phyloP scores from a whole-genome alignment of 2,113 vertebrate species.

The Bungarus multicinctus region DNA sequence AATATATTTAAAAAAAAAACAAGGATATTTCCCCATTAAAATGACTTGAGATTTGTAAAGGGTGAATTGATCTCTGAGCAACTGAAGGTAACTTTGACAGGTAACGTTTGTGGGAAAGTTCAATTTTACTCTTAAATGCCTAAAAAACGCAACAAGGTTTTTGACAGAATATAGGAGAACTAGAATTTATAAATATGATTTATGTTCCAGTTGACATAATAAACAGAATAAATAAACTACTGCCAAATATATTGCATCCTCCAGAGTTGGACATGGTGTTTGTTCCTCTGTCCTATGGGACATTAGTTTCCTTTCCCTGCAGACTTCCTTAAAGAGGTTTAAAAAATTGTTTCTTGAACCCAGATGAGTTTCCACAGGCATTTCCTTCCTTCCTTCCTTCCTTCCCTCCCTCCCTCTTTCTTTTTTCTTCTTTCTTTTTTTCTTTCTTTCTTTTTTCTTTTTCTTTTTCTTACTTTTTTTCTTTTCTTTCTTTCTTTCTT shows the following conservation, averaged over 20 bases:
- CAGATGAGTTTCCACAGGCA: not conserved
- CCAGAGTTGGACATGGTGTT: not conserved
- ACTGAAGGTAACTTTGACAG: not conserved
- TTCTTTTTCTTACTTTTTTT: too few relatives aligned
- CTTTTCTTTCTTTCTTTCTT: too few relatives aligned
- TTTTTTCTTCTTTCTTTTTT: too few relatives aligned
- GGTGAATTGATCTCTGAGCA: not conserved
- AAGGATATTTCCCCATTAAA: not conserved
- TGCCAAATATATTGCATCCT: not conserved
- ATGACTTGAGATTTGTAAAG: not conserved
- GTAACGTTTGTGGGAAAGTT: not conserved
- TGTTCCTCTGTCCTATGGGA: not conserved
- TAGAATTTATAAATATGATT: not conserved
- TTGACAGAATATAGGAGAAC: not conserved
- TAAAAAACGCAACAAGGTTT: not conserved
- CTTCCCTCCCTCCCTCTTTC: too few relatives aligned
- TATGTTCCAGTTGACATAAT: not conserved
- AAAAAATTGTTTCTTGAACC: not conserved
- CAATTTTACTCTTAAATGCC: not conserved
- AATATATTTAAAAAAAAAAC: not conserved
- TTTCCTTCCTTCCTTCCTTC: not conserved
- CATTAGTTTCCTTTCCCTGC: not conserved
- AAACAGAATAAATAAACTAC: not conserved
- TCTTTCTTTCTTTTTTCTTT: too few relatives aligned
- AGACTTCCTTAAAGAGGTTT: not conserved